Evolutionary conservation across 1,140 invertebrate species (phyloP).

Genomic region (Brachionus rubens): DNA sequence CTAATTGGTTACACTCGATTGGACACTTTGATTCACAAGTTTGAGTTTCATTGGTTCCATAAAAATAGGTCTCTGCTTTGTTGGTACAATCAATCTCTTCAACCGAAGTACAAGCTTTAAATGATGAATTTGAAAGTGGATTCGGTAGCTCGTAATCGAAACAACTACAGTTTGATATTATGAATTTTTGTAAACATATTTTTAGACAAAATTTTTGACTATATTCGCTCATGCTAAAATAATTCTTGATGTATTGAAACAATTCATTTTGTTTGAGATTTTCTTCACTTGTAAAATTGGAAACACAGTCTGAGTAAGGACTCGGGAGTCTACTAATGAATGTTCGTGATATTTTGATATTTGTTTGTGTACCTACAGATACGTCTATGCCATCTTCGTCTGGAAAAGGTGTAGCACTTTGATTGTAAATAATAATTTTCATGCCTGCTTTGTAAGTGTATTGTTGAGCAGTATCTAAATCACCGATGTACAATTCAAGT

Average conservation of each 20-base stretch:
- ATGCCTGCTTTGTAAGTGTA: slow-evolving; percentile 13
- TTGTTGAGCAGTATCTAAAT: not conserved
- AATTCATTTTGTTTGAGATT: not conserved
- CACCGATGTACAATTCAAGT: not conserved
- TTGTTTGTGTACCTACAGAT: not conserved
- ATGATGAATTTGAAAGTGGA: not conserved
- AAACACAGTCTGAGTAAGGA: slow-evolving; percentile 8
- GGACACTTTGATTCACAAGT: not conserved
- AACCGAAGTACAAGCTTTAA: not conserved
- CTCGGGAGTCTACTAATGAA: not conserved
- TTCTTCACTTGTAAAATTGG: not conserved
- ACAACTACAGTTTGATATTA: not conserved
- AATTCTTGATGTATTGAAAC: not conserved
- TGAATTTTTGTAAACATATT: slow-evolving; percentile 14
- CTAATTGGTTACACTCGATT: not conserved
- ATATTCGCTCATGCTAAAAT: not conserved
- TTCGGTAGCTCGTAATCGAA: not conserved
- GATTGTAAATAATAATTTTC: slow-evolving; percentile 1
- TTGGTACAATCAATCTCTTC: not conserved
- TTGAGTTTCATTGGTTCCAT: not conserved
- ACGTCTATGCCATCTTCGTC: slow-evolving; percentile 32
- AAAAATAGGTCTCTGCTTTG: not conserved
- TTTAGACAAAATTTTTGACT: not conserved
- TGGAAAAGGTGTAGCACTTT: not conserved
- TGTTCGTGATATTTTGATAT: not conserved